Evolutionary conservation across 2,888 invertebrate species (phyloP).

Genomic region (Nomada ferruginata): DNA sequence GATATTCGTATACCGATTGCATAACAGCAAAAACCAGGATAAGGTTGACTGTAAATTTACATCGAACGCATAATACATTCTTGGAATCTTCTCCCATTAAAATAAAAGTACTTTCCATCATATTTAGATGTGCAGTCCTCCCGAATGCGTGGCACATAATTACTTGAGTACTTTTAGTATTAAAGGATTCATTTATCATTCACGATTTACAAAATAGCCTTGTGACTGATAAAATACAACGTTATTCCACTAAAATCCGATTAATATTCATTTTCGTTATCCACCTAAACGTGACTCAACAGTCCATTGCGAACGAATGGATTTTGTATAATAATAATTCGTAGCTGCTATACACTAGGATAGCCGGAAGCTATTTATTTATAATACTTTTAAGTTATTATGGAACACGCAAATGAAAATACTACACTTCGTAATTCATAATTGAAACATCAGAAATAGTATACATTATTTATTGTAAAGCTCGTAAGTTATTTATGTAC

Average conservation of each 20-base stretch:
- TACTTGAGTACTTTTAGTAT: conserved; percentile 15
- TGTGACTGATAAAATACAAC: neutral
- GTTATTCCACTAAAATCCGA: neutral
- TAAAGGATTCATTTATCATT: conserved; percentile 14
- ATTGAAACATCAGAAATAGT: neutral
- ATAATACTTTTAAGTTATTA: conserved; percentile 23
- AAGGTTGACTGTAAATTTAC: conserved; percentile 26
- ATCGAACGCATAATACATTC: neutral
- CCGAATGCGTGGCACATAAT: conserved; percentile 1
- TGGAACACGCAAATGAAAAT: neutral
- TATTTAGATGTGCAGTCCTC: conserved; percentile 17
- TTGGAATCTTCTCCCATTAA: conserved; percentile 5
- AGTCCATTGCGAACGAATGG: neutral
- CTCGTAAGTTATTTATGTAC: conserved; percentile 50
- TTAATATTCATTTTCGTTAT: neutral
- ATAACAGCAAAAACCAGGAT: conserved; percentile 37
- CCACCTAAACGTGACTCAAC: neutral
- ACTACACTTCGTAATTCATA: conserved; percentile 11
- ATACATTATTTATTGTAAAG: conserved; percentile 51
- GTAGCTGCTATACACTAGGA: neutral
- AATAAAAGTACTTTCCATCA: conserved; percentile 24
- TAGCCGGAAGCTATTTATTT: conserved; percentile 29
- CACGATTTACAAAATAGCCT: neutral
- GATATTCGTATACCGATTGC: conserved; percentile 41
- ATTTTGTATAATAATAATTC: neutral